phyloP scores from a whole-genome alignment of 2,888 invertebrate species.

The Meiosimyza platycephala region DNA sequence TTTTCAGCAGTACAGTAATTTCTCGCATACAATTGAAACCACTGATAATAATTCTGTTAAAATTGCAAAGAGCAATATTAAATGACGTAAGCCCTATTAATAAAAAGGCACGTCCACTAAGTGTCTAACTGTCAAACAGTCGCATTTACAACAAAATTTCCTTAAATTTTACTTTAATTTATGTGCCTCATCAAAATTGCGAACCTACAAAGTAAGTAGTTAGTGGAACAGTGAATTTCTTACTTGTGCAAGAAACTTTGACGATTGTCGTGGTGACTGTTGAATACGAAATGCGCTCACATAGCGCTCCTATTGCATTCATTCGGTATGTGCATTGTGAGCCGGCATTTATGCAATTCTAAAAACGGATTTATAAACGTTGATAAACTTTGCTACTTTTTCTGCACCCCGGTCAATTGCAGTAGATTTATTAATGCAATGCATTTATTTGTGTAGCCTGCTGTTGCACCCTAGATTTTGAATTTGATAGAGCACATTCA shows the following conservation, averaged over 20 bases:
- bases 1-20: too few relatives aligned
- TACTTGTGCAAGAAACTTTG: conserved; percentile 2
- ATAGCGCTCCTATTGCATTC: neutral
- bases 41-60: too few relatives aligned
- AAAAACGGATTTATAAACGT: neutral
- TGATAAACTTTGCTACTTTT: neutral
- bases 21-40: too few relatives aligned
- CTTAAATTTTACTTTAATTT: neutral
- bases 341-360: neutral
- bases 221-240: neutral
- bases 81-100: neutral
- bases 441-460: neutral
- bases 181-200: neutral
- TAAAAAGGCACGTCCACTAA: conserved; percentile 3
- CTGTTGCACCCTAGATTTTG: neutral
- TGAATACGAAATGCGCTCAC: neutral
- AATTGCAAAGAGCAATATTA: neutral
- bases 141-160: neutral
- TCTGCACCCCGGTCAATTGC: neutral
- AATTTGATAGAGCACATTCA: neutral
- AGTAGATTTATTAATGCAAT: conserved; percentile 6
- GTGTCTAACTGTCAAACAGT: neutral
- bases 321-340: neutral
- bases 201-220: neutral
- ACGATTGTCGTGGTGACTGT: neutral